Evolutionary conservation across 2,888 invertebrate species (phyloP).

Genomic region (Dascillus cervinus): DNA sequence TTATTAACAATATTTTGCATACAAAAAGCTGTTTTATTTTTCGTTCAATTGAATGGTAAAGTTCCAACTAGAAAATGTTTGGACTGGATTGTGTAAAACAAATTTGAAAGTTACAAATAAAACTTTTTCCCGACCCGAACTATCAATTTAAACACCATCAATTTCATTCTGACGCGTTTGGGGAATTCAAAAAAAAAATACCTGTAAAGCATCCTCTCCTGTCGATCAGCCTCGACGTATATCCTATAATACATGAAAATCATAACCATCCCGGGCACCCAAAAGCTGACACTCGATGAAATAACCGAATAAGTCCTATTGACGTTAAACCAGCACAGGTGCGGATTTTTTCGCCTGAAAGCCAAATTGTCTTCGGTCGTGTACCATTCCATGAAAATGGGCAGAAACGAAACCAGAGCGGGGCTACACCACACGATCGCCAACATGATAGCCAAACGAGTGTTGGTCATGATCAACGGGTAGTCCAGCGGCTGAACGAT

Average conservation of each 20-base stretch:
- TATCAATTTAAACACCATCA: too few species aligned
- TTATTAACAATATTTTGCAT: too few species aligned
- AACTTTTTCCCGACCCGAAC: too few species aligned
- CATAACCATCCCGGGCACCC: constrained; percentile 92
- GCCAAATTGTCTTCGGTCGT: constrained; percentile 75
- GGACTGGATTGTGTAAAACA: too few species aligned
- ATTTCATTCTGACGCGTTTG: too few species aligned
- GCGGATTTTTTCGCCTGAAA: constrained; percentile 59
- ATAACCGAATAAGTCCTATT: constrained; percentile 82
- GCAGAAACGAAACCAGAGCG: constrained; percentile 85
- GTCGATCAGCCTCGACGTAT: constrained; percentile 76
- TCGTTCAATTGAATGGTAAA: too few species aligned
- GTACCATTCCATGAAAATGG: constrained; percentile 94
- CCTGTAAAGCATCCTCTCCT: constrained; percentile 79
- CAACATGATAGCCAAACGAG: constrained; percentile 70
- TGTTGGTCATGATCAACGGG: constrained; percentile 85
- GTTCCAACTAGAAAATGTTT: too few species aligned
- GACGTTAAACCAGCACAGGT: constrained; percentile 75
- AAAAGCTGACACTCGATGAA: constrained; percentile 86
- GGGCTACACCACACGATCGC: constrained; percentile 89
- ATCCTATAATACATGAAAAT: constrained; percentile 87
- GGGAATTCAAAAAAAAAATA: too few species aligned
- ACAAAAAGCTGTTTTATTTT: too few species aligned
- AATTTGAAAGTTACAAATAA: too few species aligned
- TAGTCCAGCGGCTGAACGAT: constrained; percentile 92